Base-by-base conservation (phyloP, 2,888 invertebrate species). In the Drosophila anceps region DNA sequence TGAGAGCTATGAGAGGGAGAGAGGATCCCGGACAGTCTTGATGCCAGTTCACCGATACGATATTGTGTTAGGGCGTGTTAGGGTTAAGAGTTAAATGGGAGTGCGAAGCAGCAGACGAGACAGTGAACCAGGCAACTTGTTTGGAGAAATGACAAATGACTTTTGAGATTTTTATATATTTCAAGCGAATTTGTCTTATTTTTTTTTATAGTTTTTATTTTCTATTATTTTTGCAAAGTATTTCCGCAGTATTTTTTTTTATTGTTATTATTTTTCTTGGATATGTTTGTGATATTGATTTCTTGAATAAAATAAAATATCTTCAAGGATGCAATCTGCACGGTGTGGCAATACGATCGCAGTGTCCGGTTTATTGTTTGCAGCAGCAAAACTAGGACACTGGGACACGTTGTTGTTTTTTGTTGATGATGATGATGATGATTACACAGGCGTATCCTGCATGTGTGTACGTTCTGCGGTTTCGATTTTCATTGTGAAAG, bases 401-500 rank as follows among this genome's bases (percentile, higher is more conserved):
- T 81, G 33, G 67, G 65, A 51, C 73, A 71, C 55, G 67, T 60
- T 54, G 58, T 20, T 35, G 57, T 37, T 54, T 54, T n/a, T 35
- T 55, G 59, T 27, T 61, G 50, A 29, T 35, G 68, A 33, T 53
- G 60, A 37, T 62, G 51, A 18, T 41, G 70, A 53, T 82, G 79
- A 81, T 76, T 71, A 54, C 59, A 73, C 84, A 79, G 84, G 78
- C 78, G 85, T 72, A 84, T 87, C 88, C 88, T 84, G 85, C 79
- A 60, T 80, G 65, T 72, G 67, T 71, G 69, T 64, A 60, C 69
- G 55, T 68, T 72, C 62, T 79, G 83, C 66, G 90, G 90, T 90
- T 84, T 90, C 86, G 65, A 69, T 84, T 90, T 90, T 84, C 90
- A 90, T 77, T 88, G 84, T 80, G 88, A 90, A 90, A 90, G 90